Conservation (phyloP, 2,797 vertebrate species). For the Lepilemur ruficaudatus region DNA sequence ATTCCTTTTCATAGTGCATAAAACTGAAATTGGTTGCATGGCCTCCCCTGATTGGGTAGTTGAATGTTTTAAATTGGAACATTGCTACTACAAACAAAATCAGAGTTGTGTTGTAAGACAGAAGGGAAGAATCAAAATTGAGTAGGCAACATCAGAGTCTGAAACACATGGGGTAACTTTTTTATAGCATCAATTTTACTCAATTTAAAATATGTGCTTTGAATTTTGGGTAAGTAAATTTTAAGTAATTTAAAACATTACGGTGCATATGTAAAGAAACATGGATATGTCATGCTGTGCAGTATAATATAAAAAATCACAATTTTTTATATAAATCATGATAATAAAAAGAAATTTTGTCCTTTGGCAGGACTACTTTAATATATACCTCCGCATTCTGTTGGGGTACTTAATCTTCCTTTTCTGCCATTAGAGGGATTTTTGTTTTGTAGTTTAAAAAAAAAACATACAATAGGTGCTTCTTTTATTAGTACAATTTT, state of each 20-base stretch:
- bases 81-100: not conserved
- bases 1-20: not conserved
- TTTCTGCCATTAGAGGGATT: not conserved
- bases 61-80: not conserved
- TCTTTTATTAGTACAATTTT: not conserved
- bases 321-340: not conserved
- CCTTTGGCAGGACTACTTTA: not conserved
- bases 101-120: not conserved
- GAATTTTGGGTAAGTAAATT: not conserved
- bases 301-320: not conserved
- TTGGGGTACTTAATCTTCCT: not conserved
- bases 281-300: not conserved
- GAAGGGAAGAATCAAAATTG: not conserved
- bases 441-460: not conserved
- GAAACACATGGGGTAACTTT: not conserved
- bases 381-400: not conserved
- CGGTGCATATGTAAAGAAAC: not conserved
- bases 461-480: not conserved
- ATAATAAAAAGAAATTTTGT: not conserved
- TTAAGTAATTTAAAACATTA: not conserved
- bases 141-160: not conserved
- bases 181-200: not conserved
- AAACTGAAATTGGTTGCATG: not conserved
- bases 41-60: not conserved
- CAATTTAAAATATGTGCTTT: not conserved